These are phyloP conservation scores for Acanthiza pusilla DNA, from an alignment of 2,797 vertebrate species.

Conservation along the genomic window DNA sequence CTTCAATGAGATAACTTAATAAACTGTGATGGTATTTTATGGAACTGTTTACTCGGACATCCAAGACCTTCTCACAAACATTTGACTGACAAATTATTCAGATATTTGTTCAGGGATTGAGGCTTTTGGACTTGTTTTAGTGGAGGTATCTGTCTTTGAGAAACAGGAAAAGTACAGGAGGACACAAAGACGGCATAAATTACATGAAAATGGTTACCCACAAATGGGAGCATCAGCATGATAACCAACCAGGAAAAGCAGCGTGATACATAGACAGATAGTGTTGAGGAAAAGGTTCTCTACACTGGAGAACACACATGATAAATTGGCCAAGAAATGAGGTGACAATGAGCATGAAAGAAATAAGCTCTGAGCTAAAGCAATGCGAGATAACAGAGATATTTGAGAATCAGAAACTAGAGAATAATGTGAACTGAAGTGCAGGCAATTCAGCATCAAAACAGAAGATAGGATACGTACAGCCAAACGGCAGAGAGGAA, in stretches of 20 bases:
- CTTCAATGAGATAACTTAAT: neutral
- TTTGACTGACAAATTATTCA: neutral
- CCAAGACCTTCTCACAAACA: neutral
- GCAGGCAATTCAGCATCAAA: neutral
- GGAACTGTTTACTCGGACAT: neutral
- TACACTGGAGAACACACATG: neutral
- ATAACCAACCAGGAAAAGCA: neutral
- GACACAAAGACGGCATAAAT: neutral
- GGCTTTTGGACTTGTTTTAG: neutral
- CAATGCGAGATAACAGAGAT: neutral
- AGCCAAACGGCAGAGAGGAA: neutral
- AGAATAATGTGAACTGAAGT: neutral
- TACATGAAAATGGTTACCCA: neutral
- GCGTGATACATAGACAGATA: neutral
- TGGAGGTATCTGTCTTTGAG: neutral
- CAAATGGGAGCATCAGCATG: neutral
- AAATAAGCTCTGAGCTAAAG: neutral
- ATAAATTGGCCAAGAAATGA: neutral
- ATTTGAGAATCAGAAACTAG: neutral
- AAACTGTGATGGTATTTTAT: neutral
- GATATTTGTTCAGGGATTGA: neutral
- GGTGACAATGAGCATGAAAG: neutral
- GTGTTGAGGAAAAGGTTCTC: rapidly evolving
- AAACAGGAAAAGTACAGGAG: neutral
- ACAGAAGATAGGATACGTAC: neutral